Conservation (phyloP, 2,113 vertebrate genomes). For the Patagioenas fasciata region DNA sequence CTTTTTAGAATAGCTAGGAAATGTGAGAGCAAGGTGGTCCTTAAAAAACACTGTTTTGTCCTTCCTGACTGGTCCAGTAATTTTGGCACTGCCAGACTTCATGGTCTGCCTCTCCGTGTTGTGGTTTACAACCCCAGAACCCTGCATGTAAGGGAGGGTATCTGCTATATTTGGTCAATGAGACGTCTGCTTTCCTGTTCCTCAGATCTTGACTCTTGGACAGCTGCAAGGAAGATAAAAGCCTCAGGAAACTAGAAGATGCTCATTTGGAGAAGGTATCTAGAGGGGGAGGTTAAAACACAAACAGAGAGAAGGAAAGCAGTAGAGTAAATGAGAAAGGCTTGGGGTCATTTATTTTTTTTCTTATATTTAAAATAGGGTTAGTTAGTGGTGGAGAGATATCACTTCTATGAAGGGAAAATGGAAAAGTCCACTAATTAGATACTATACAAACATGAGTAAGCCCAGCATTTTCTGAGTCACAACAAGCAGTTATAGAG, state of each 20-base stretch:
- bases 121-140: neutral
- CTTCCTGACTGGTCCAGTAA: neutral
- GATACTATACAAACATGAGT: neutral
- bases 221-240: conserved; percentile 50
- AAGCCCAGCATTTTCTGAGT: conserved; percentile 61
- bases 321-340: conserved; percentile 42
- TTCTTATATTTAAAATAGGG: conserved; percentile 4
- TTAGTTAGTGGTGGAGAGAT: conserved; percentile 21
- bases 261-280: conserved; percentile 24
- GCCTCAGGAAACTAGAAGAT: conserved; percentile 54
- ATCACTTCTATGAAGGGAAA: conserved; percentile 17
- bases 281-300: conserved; percentile 47
- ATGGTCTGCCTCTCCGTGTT: neutral
- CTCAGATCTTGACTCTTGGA: conserved; percentile 46
- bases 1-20: neutral
- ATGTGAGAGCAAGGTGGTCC: neutral
- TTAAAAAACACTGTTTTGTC: neutral
- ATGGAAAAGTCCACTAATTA: conserved; percentile 60
- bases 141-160: neutral
- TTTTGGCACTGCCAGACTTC: neutral
- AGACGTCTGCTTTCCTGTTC: conserved; percentile 21
- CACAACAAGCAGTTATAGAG: conserved; percentile 52
- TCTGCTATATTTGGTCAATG: conserved; percentile 47
- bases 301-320: conserved; percentile 42
- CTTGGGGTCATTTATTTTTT: conserved; percentile 26